A percentile compares a stretch with the other conserved stretches of the same genome.
Evolutionary conservation across 2,113 vertebrate genomes (phyloP).

Genomic region (Crotalus horridus): DNA sequence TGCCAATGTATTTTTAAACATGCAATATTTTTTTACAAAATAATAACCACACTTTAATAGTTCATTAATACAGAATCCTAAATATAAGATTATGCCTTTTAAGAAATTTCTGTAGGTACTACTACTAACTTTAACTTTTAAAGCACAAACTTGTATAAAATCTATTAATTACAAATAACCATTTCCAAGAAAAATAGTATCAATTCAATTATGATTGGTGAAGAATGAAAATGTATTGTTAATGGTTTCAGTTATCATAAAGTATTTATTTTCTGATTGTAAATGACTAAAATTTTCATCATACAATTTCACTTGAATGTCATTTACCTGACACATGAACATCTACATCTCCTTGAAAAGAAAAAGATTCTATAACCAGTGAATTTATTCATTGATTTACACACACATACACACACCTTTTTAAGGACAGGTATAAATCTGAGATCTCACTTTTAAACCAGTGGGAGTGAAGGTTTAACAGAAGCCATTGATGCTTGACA

Average conservation of each 20-base stretch:
- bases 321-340: not conserved
- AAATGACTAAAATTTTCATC: constrained; percentile 16
- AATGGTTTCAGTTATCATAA: not conserved
- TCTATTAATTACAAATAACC: constrained; percentile 8
- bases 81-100: not conserved
- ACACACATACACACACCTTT: not conserved
- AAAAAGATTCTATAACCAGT: not conserved
- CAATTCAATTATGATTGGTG: not conserved
- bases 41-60: not conserved
- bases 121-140: constrained; percentile 4
- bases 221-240: not conserved
- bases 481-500: not conserved
- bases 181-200: not conserved
- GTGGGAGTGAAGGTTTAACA: not conserved
- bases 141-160: not conserved
- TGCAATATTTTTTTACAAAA: too few relatives aligned
- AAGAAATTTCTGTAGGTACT: not conserved
- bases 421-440: not conserved
- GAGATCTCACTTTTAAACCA: not conserved
- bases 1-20: too few relatives aligned
- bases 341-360: not conserved
- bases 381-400: not conserved
- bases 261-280: not conserved
- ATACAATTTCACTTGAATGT: constrained; percentile 11
- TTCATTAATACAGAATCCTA: not conserved